phyloP scores from a whole-genome alignment of 2,113 vertebrate species.

The Colossoma macropomum region DNA sequence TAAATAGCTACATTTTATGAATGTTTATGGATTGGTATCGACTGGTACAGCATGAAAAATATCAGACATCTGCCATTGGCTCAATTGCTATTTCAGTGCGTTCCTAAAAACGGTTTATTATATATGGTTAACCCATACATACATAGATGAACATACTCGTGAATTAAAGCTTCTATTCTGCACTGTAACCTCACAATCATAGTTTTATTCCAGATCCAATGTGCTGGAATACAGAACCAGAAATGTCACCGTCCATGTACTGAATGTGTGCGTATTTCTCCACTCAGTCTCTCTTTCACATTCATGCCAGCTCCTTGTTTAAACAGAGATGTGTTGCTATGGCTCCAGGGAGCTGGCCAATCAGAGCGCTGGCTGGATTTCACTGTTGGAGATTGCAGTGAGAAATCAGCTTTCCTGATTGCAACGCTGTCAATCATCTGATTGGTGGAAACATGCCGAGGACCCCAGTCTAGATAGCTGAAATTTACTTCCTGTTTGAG shows the following conservation, averaged over 20 bases:
- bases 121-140: neutral
- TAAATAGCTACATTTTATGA: too few relatives aligned
- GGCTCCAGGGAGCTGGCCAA: conserved; percentile 42
- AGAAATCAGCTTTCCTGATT: conserved; percentile 48
- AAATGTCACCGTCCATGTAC: neutral
- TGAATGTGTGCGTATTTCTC: neutral
- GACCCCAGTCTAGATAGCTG: neutral
- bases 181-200: neutral
- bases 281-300: conserved; percentile 9
- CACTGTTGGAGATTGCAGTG: conserved; percentile 37
- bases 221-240: neutral
- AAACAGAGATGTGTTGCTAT: conserved; percentile 35
- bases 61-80: too few relatives aligned
- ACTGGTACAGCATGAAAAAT: too few relatives aligned
- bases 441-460: conserved; percentile 35
- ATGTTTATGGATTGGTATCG: too few relatives aligned
- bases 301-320: conserved; percentile 25
- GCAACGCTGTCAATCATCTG: conserved; percentile 44
- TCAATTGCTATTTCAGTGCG: too few relatives aligned
- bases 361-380: conserved; percentile 39
- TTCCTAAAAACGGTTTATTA: too few relatives aligned
- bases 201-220: neutral
- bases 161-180: neutral
- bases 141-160: neutral
- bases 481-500: conserved; percentile 15